Base-by-base conservation (phyloP, 2,888 invertebrate genomes). In the Metellina segmentata region DNA sequence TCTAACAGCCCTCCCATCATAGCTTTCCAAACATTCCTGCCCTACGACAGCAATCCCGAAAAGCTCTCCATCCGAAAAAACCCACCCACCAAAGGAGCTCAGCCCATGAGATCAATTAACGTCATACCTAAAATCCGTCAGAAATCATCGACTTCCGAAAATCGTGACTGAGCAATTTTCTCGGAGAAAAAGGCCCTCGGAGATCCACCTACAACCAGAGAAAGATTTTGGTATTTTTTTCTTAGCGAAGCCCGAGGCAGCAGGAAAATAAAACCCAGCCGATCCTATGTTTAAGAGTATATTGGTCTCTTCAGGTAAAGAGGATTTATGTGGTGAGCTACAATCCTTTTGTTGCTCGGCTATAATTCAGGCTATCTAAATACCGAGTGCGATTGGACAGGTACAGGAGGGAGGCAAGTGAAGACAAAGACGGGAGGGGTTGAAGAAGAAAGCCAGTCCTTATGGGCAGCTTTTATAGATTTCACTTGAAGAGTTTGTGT, bases 311-410 rank as follows among this genome's bases (percentile, higher is more conserved):
- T 75, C 48, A 53, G 75, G 71, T 85, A 85, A 85, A 75, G 61
- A 61, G 85, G 75, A 85, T 85, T 85, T 85, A 75, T 85, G 85
- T 52, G 75, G 75, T 52, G 71, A 16, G 53, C 81, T 81, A 69
- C 83, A 83, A 72, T 49, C 83, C 81, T 81, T 82, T 83, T 83
- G 83, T 83, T 83, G 52, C 74, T 83, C 52, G 83, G 13, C 49
- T 20, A 83, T 74, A 52, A 72, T 51, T 83, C 53, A 71, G 11
- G 53, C 51, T 52, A 71, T 72, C 74, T 83, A 83, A 83, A 83
- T 83, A 74, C 72, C 74, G 20, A 34, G 51, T 71, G 83, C 6
- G 70, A 51, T 34, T 34, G 34, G 34, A 52, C 20, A 72, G 48
- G 70, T 20, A 48, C 9, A n/a, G 7, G 20, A 48, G 69, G 7